Evolutionary conservation across 2,888 invertebrate species (phyloP).

Genomic region (Drosophila gaucha): DNA sequence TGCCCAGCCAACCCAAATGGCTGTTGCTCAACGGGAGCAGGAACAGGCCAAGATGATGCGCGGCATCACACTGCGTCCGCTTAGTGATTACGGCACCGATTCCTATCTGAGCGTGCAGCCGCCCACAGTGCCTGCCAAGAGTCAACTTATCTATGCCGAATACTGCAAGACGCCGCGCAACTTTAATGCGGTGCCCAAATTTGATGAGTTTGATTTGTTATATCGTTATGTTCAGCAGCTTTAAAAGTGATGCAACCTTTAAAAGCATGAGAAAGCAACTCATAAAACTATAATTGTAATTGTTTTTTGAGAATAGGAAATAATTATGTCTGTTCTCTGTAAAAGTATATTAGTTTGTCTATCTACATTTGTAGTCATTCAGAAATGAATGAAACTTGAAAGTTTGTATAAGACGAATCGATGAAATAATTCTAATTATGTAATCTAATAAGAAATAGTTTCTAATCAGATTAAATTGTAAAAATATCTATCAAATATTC

Average conservation of each 20-base stretch:
- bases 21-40: constrained; percentile 72
- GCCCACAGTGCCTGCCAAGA: constrained; percentile 80
- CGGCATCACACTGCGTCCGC: constrained; percentile 75
- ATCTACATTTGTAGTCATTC: no score
- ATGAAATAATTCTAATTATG: no score
- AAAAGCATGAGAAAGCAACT: neutral
- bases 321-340: no score
- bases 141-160: constrained; percentile 80
- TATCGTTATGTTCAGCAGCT: constrained; percentile 77
- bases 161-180: constrained; percentile 79
- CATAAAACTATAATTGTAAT: no score
- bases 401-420: no score
- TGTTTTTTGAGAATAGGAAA: no score
- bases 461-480: no score
- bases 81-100: constrained; percentile 80
- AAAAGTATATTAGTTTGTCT: no score
- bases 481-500: no score
- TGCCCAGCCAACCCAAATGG: constrained; percentile 33
- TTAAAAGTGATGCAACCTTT: constrained; percentile 9
- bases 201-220: constrained; percentile 75
- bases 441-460: no score
- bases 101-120: constrained; percentile 79
- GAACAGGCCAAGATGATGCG: constrained; percentile 73
- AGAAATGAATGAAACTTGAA: no score
- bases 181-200: constrained; percentile 78